Percentiles rank a stretch among this genome's conserved stretches.
phyloP scores from a whole-genome alignment of 2,888 invertebrate genomes.

The Eudemis profundana region DNA sequence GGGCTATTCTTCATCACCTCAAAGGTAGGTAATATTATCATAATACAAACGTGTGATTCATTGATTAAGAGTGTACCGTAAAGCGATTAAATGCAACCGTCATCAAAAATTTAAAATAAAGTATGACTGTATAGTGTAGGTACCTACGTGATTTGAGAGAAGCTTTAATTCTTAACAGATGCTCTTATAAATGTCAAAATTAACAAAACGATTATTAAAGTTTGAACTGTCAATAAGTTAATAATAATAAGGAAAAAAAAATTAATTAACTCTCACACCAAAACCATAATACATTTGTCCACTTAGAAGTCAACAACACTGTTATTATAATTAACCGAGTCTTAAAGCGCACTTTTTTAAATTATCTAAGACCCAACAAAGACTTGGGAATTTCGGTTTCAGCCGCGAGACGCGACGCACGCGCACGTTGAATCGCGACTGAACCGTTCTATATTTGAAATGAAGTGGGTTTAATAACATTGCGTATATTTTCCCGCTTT shows the following conservation, averaged over 20 bases:
- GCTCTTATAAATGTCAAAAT: not conserved
- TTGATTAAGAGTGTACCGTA: no score
- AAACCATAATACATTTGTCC: conserved; percentile 9
- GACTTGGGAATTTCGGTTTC: conserved; percentile 26
- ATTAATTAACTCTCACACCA: conserved; percentile 5
- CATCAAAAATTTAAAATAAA: no score
- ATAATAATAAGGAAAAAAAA: not conserved
- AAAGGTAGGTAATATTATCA: conserved; percentile 28
- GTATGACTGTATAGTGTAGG: no score
- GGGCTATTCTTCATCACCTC: conserved; percentile 21
- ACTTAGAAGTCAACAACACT: not conserved
- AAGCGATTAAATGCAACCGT: no score
- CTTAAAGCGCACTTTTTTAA: conserved; percentile 24
- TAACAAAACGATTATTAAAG: no score
- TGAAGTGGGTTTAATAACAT: conserved; percentile 81
- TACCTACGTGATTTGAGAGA: no score
- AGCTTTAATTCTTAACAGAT: no score
- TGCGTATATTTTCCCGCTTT: conserved; percentile 79
- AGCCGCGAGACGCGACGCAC: conserved; percentile 62
- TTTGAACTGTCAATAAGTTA: no score
- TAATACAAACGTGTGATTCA: not conserved
- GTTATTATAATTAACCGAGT: conserved; percentile 7
- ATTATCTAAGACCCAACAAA: conserved; percentile 18
- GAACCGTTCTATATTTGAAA: conserved; percentile 80
- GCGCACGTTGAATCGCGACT: conserved; percentile 73